Evolutionary conservation across 2,113 vertebrate species (phyloP), one percentile per base, ranked within the genome.

Genomic region (Ptilorrhoa leucosticta): DNA sequence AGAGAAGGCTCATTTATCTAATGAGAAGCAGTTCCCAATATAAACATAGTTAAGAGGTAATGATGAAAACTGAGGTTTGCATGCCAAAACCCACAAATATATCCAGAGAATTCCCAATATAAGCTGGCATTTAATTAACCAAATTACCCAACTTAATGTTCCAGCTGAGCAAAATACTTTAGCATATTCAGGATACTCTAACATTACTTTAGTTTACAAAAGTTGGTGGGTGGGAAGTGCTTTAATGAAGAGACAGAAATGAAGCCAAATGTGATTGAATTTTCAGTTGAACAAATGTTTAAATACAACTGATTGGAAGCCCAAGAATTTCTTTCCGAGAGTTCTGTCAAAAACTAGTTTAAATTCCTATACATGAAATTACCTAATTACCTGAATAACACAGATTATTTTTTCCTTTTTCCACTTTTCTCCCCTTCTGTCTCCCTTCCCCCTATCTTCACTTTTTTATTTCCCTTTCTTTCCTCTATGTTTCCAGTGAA

Each of bases 1-100:
- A 71, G 84, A 93, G 61, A 84, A 94, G 33, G 30, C 57, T 94
- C 39, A 44, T 97, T 91, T 91, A 28, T 95, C 82, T 93, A 90
- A 95, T 42, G 90, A 95, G 82, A 79, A 87, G 40, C 61, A 72
- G 53, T 73, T 95, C 79, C 50, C 61, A 88, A 65, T 58, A 83
- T 54, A 95, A 95, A 95, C 50, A 91, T 33, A 65, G 78, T 83
- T 85, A 83, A 68, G 56, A 94, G 20, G 26, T 83, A 91, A 94
- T 76, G 72, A 94, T 48, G 81, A 91, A 94, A 87, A 76, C 53
- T 60, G 65, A 84, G 19, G 26, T 79, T 94, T 81, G 50, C 57
- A 82, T 83, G 78, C 72, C 78, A 94, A 94, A 91, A 65, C 45
- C 21, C 66, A 85, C 45, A 76, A 76, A 58, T 72, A 79, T 11